Evolutionary conservation across 2,113 vertebrate species (phyloP).

Genomic region (Lepus europaeus): DNA sequence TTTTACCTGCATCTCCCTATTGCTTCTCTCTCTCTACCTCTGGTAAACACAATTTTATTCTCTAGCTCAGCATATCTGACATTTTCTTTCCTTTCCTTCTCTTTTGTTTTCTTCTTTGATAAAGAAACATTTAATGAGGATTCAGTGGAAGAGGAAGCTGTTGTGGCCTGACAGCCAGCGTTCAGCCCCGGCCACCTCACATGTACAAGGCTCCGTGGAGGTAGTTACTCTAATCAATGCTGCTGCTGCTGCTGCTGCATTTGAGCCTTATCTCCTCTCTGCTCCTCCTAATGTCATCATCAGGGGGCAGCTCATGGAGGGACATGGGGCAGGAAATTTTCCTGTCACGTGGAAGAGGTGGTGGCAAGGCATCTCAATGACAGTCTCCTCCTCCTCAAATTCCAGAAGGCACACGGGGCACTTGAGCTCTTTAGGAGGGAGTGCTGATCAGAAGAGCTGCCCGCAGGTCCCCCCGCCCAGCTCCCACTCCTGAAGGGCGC

Average conservation of each 20-base stretch:
- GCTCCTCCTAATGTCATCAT: constrained; percentile 94
- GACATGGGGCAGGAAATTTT: constrained; percentile 94
- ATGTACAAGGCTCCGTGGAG: constrained; percentile 95
- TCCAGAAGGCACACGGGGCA: constrained; percentile 95
- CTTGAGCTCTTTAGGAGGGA: constrained; percentile 91
- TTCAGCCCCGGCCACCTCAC: constrained; percentile 78
- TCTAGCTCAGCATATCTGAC: not conserved
- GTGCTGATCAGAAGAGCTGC: constrained; percentile 63
- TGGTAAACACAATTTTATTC: not conserved
- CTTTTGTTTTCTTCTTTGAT: not conserved
- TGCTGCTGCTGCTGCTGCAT: constrained; percentile 88
- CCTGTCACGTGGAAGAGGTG: constrained; percentile 95
- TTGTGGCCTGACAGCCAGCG: not conserved
- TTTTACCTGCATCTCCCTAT: not conserved
- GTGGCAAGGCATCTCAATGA: constrained; percentile 93
- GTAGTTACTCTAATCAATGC: constrained; percentile 92
- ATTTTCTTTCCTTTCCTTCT: not conserved
- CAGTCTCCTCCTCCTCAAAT: constrained; percentile 93
- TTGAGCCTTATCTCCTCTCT: constrained; percentile 94
- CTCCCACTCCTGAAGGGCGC: constrained; percentile 52
- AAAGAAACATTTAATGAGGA: constrained; percentile 78
- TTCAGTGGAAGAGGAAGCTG: not conserved
- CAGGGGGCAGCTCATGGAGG: constrained; percentile 93
- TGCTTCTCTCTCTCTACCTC: not conserved
- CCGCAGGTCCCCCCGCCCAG: constrained; percentile 36